Base-by-base conservation (phyloP, 1,140 invertebrate species). In the Pristionchus pacificus region DNA sequence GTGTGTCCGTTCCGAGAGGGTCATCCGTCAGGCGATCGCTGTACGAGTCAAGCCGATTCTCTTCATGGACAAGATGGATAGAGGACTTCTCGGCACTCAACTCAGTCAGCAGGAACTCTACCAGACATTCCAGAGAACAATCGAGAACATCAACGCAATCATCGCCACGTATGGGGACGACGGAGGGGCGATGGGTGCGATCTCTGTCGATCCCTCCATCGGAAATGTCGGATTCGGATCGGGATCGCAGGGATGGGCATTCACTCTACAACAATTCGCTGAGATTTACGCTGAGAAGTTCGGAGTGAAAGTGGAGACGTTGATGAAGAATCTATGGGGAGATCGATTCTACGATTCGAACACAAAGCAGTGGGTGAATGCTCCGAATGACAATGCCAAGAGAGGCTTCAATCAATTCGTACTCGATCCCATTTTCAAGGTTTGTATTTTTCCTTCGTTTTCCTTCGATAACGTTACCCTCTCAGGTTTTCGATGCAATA, bases 31-130 rank as follows among this genome's bases (percentile, higher is more conserved):
- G 86, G 95, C 95, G 72, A 97, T 98, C 85, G 92, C 93, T 75
- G 95, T 98, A 87, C 91, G 95, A 84, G 97, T 98, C 81, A 97
- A 97, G 90, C 95, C 95, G 64, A 92, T 98, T 80, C 88, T 98
- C 74, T 97, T 98, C 90, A 97, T 98, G 95, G 98, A 98, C 90
- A 98, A 98, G 87, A 97, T 98, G 95, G 95, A 98, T 87, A 90
- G 95, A 80, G 95, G 81, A 33, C 88, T 98, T 33, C 87, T 97
- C 1, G 95, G 97, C 86, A 87, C 97, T 80, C 94, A 98, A 85
- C 87, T 97, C 77, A 93, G 93, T 61, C 89, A 91, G 77, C 97
- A 99, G 88, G 93, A 97, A 85, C 87, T 99, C n/a, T 99, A 95
- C 86, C 96, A 98, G 87, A 97, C 94, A 83, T 98, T 99, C 90